Evolutionary conservation across 2,113 vertebrate species (phyloP).

Genomic region (Daboia siamensis): DNA sequence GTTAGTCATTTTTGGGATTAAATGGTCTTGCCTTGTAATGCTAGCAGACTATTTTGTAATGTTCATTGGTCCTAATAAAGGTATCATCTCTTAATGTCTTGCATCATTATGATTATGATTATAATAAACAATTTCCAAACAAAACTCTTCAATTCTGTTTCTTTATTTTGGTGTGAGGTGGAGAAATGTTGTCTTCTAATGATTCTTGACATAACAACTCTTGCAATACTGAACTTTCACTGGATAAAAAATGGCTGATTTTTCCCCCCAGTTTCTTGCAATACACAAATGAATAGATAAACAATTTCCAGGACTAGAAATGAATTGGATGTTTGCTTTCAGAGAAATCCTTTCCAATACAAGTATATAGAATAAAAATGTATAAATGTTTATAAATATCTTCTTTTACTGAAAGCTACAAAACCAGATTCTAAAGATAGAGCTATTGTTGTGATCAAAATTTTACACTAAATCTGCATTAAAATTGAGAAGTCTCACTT

Average conservation of each 20-base stretch:
- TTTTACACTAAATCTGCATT: not conserved
- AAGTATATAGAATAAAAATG: not conserved
- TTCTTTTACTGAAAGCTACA: not conserved
- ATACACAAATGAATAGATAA: not conserved
- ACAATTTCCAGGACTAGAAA: not conserved
- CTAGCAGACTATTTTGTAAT: not conserved
- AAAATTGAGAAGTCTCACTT: not conserved
- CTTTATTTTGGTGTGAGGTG: not conserved
- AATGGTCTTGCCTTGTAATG: not conserved
- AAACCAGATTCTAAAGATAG: not conserved
- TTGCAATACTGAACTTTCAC: not conserved
- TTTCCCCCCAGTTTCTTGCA: not conserved
- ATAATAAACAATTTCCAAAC: not conserved
- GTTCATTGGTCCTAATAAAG: not conserved
- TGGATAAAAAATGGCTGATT: not conserved
- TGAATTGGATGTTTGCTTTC: not conserved
- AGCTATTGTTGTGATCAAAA: not conserved
- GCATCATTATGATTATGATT: not conserved
- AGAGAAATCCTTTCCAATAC: not conserved
- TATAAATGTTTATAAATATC: not conserved
- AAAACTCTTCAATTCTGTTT: not conserved
- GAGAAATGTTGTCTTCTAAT: not conserved
- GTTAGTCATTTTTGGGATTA: not conserved
- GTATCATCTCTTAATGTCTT: not conserved
- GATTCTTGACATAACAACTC: not conserved